These are phyloP conservation scores for Sakesphorus luctuosus DNA, from an alignment of 2,113 vertebrate species.

Conservation along the genomic window DNA sequence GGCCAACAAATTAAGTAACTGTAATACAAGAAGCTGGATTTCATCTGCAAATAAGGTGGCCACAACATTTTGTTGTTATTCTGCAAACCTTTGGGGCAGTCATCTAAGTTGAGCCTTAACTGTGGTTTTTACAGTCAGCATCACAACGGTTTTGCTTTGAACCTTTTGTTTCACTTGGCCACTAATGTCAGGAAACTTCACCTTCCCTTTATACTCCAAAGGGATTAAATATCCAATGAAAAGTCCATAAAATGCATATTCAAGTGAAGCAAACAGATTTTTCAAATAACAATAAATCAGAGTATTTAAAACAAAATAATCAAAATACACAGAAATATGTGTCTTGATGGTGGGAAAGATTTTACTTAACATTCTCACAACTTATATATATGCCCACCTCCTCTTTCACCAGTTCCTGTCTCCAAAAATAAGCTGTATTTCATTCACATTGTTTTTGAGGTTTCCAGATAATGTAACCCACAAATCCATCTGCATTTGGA, in stretches of 20 bases:
- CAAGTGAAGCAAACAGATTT: slow-evolving; percentile 21
- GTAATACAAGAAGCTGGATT: neutral
- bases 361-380: slow-evolving; percentile 16
- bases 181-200: neutral
- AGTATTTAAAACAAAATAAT: slow-evolving; percentile 1
- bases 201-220: neutral
- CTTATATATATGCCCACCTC: neutral
- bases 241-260: slow-evolving; percentile 9
- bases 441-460: slow-evolving; percentile 17
- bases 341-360: slow-evolving; percentile 17
- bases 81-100: neutral
- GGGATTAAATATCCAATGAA: neutral
- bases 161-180: neutral
- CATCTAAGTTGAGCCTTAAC: neutral
- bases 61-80: neutral
- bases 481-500: slow-evolving; percentile 28
- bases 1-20: neutral
- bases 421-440: slow-evolving; percentile 45
- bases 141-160: neutral
- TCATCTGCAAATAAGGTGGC: neutral
- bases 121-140: neutral
- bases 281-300: slow-evolving; percentile 23
- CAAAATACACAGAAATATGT: slow-evolving; percentile 10
- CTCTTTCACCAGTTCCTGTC: neutral
- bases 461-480: slow-evolving; percentile 4